Conservation (phyloP, 2,113 vertebrate genomes). For the Mustela lutreola region DNA sequence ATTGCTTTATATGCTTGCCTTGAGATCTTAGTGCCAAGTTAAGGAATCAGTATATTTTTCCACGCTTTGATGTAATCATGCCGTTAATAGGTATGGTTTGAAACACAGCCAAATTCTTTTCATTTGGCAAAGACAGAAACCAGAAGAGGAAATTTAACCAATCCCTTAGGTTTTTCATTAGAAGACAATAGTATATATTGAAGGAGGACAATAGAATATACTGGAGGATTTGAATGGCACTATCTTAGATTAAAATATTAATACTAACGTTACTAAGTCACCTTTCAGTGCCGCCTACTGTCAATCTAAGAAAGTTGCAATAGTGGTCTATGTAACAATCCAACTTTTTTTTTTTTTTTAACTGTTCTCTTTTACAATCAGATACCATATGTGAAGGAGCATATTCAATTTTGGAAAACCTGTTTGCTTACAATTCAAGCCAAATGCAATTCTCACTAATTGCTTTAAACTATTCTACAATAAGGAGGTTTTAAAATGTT, state of each 20-base stretch:
- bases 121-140: background rate
- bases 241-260: background rate
- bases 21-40: background rate
- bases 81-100: background rate
- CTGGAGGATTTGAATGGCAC: conserved; percentile 11
- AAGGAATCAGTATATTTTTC: background rate
- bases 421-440: conserved; percentile 71
- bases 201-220: background rate
- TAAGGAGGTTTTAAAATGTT: conserved; percentile 65
- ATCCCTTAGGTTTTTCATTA: background rate
- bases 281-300: background rate
- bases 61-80: background rate
- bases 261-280: conserved; percentile 1
- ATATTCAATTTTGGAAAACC: conserved; percentile 73
- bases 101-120: conserved; percentile 45
- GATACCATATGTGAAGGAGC: conserved; percentile 63
- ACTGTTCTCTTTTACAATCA: conserved; percentile 57
- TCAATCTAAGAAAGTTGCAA: conserved; percentile 33
- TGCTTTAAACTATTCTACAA: conserved; percentile 71
- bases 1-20: background rate
- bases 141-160: background rate
- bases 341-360: background rate
- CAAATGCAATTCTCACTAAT: conserved; percentile 71
- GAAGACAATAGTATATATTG: background rate
- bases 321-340: conserved; percentile 17